Base-by-base conservation (phyloP, 2,888 invertebrate genomes). In the Chromoteleia sp. region DNA sequence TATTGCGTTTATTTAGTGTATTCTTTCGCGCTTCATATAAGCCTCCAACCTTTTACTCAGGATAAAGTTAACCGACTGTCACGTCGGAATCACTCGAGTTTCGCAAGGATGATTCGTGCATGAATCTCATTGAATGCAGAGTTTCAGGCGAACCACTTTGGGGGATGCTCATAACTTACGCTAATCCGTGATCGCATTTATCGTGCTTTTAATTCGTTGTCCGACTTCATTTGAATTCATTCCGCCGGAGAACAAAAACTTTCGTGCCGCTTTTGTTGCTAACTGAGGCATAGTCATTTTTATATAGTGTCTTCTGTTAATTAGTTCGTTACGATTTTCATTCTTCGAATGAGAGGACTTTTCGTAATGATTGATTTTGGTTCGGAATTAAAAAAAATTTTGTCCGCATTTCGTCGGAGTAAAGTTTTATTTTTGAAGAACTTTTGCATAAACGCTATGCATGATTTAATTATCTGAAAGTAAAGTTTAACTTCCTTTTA, bases 171-270 rank as follows among this genome's bases (percentile, higher is more conserved):
- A 67, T 73, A 78, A 78, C 71, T 78, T 78, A 78, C 78, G 67
- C 59, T 78, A 78, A 78, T 78, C 71, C 78, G 52, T 59, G 65
- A 78, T 78, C 71, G 67, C 71, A 67, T 78, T 78, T 73, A 71
- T 73, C 78, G 78, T 67, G 36, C 78, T 78, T 78, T 78, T 78
- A 78, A 78, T 78, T 78, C 78, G 78, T 65, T 45, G 78, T 67
- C 65, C 71, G 48, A 73, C 78, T 78, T 71, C 67, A 78, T 78
- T 73, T 73, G 67, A 78, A 78, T 78, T 78, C 71, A 78, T 78
- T 73, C 36, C 21, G 43, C 17, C 7, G 12, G 58, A 41, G 67
- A 73, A 71, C 52, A 73, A 78, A 78, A 78, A 65, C 71, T 59
- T 65, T 65, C 36, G 25, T 14, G 45, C 52, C 10, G 39, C 43